A percentile compares a stretch with the other conserved stretches of the same genome.
Evolutionary conservation across 2,888 invertebrate species (phyloP).

Genomic region (Cephus pulcher): DNA sequence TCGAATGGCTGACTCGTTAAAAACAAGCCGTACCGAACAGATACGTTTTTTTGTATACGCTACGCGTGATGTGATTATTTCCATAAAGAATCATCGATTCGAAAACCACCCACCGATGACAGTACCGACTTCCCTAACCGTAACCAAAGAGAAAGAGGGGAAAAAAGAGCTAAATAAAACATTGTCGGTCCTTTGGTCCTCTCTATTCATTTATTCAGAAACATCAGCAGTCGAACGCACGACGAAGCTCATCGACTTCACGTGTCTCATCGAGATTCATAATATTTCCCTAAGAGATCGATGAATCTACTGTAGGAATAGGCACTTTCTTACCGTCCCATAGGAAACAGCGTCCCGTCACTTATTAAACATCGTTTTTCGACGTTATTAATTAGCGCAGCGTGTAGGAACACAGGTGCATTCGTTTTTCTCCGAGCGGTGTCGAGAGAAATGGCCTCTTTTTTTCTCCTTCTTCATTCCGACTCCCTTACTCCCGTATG

Average conservation of each 20-base stretch:
- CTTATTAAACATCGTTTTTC: slow-evolving; percentile 39
- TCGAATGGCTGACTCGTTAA: neutral
- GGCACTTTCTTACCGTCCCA: neutral
- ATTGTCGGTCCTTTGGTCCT: neutral
- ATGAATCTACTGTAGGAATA: neutral
- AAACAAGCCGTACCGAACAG: neutral
- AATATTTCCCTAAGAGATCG: neutral
- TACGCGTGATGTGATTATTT: neutral
- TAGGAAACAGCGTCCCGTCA: slow-evolving; percentile 12
- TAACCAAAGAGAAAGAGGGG: neutral
- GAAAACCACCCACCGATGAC: neutral
- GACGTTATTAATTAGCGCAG: slow-evolving; percentile 39
- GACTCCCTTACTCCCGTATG: slow-evolving; percentile 17
- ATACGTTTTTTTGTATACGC: neutral
- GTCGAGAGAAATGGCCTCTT: slow-evolving; percentile 24
- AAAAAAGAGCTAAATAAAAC: neutral
- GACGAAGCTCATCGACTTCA: neutral
- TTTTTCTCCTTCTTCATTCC: neutral
- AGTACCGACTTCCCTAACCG: neutral
- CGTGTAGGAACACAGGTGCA: slow-evolving; percentile 21
- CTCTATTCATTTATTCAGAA: neutral
- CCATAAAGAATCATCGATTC: neutral
- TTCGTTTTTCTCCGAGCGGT: slow-evolving; percentile 20
- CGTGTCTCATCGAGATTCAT: neutral
- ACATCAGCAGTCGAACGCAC: neutral